These are phyloP conservation scores for Rhynchonycteris naso DNA, from an alignment of 2,797 vertebrate species.

Conservation along the genomic window DNA sequence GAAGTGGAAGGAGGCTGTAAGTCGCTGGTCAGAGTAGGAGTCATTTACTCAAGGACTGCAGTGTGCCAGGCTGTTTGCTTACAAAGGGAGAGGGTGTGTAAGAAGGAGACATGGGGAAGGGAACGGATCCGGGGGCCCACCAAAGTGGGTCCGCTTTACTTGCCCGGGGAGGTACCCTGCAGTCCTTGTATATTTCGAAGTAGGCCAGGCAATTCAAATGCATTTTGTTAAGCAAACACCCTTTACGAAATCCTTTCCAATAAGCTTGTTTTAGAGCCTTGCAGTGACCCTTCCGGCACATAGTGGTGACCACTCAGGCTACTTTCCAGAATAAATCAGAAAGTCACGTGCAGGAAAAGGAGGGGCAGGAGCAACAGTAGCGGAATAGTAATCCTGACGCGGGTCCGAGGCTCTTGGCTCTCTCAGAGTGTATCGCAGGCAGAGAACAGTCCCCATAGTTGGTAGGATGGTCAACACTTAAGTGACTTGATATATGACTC, in stretches of 20 bases:
- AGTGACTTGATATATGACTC: neutral
- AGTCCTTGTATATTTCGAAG: neutral
- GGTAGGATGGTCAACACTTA: neutral
- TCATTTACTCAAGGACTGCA: neutral
- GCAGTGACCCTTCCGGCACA: neutral
- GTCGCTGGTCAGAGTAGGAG: neutral
- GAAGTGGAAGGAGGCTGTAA: neutral
- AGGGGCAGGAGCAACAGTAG: neutral
- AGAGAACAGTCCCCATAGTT: neutral
- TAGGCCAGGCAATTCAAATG: neutral
- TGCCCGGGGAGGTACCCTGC: neutral
- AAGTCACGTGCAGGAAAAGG: neutral
- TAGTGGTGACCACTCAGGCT: neutral
- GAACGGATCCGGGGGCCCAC: neutral
- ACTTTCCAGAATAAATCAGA: constrained; percentile 1
- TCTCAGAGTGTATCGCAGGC: neutral
- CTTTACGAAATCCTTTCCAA: neutral
- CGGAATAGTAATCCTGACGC: neutral
- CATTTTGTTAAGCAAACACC: constrained; percentile 5
- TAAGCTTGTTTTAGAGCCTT: neutral
- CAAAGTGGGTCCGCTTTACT: neutral
- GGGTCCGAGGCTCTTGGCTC: neutral
- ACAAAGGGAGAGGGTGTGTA: neutral
- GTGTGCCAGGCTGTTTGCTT: neutral
- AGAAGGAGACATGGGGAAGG: neutral